A percentile compares a stretch with the other conserved stretches of the same genome.
These are phyloP conservation scores for Tautogolabrus adspersus DNA, from an alignment of 2,113 vertebrate species.

Conservation along the genomic window DNA sequence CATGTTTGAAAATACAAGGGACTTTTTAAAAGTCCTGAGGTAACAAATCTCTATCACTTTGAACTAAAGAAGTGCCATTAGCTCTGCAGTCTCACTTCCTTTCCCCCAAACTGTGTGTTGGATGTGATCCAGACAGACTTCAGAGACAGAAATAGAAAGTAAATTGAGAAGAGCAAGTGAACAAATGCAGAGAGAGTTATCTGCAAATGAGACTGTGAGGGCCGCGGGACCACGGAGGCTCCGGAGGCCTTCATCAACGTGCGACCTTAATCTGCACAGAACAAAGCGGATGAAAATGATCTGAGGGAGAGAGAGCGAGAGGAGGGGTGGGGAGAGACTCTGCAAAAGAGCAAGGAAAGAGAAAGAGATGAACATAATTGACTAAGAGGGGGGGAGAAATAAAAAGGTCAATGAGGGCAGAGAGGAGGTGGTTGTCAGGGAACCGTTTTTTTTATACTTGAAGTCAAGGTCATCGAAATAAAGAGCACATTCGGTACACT, in stretches of 20 bases:
- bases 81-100: conserved; percentile 41
- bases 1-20: background rate
- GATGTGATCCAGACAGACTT: conserved; percentile 28
- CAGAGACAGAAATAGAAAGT: conserved; percentile 10
- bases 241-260: conserved; percentile 48
- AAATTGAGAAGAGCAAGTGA: conserved; percentile 45
- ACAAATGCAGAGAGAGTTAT: conserved; percentile 44
- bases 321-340: conserved; percentile 32
- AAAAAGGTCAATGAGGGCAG: conserved; percentile 21
- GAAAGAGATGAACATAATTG: background rate
- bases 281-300: conserved; percentile 70
- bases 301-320: conserved; percentile 18
- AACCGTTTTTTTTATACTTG: conserved; percentile 22
- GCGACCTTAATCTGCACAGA: conserved; percentile 74
- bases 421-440: conserved; percentile 33
- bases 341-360: conserved; percentile 14
- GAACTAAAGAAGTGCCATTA: background rate
- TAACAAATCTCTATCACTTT: background rate
- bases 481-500: conserved; percentile 12
- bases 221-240: conserved; percentile 48
- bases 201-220: conserved; percentile 32
- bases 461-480: conserved; percentile 65
- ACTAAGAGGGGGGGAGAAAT: background rate
- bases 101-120: conserved; percentile 7
- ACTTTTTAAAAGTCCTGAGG: background rate